phyloP scores from a whole-genome alignment of 2,888 invertebrate genomes.

The Leptinotarsa peninsularis region DNA sequence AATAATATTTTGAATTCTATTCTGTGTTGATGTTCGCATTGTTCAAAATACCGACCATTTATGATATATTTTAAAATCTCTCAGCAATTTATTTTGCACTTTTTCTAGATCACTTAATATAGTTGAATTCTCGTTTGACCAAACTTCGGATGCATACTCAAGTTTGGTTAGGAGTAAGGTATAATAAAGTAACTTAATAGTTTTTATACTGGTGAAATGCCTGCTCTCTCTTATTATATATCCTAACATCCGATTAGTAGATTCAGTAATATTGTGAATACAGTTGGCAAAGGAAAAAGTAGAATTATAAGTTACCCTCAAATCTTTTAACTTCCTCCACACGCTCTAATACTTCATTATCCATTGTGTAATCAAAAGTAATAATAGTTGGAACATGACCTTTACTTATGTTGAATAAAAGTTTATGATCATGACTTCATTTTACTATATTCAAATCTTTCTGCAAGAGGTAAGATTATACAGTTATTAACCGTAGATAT shows the following conservation, averaged over 20 bases:
- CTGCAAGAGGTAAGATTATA: background rate
- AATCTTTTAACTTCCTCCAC: background rate
- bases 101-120: too few relatives aligned
- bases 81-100: background rate
- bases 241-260: too few relatives aligned
- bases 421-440: background rate
- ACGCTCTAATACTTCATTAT: background rate
- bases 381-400: background rate
- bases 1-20: background rate
- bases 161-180: background rate
- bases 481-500: too few relatives aligned
- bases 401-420: background rate
- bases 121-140: background rate
- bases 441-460: background rate
- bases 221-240: too few relatives aligned
- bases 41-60: background rate
- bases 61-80: background rate
- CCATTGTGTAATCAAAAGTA: background rate
- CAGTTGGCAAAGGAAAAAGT: background rate
- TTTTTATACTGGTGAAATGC: too few relatives aligned
- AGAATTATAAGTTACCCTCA: background rate
- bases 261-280: too few relatives aligned
- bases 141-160: background rate
- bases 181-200: background rate
- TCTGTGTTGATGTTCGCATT: background rate